Conservation (phyloP, 2,797 vertebrate genomes). For the Cyprinodon diabolis region DNA sequence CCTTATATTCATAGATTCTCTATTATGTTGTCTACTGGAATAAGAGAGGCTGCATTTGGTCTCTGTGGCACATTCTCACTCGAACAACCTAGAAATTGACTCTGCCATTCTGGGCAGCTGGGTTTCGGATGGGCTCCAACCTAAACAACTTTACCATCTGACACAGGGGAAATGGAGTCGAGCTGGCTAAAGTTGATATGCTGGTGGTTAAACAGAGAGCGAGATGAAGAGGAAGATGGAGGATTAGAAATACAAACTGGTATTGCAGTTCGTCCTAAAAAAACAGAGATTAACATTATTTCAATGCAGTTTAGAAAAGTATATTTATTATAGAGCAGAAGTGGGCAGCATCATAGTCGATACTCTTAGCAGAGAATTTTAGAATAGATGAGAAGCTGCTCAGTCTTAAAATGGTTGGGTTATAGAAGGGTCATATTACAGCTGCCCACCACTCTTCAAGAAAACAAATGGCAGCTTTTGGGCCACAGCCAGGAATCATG, state of each 20-base stretch:
- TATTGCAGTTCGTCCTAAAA: slow-evolving; percentile 65
- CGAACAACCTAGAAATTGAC: slow-evolving; percentile 66
- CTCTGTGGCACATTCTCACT: slow-evolving; percentile 34
- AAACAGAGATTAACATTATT: slow-evolving; percentile 76
- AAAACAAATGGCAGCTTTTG: slow-evolving; percentile 35
- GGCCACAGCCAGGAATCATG: slow-evolving; percentile 33
- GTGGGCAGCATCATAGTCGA: slow-evolving; percentile 39
- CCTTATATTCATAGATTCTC: slow-evolving; percentile 12
- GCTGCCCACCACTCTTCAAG: slow-evolving; percentile 28
- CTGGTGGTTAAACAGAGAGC: slow-evolving; percentile 53
- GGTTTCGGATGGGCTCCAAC: slow-evolving; percentile 74
- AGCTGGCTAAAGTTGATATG: slow-evolving; percentile 76
- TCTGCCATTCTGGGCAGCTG: slow-evolving; percentile 67
- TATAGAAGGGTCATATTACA: slow-evolving; percentile 50
- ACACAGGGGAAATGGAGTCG: slow-evolving; percentile 63
- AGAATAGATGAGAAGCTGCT: slow-evolving; percentile 48
- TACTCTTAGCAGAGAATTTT: slow-evolving; percentile 48
- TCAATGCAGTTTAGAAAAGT: slow-evolving; percentile 65
- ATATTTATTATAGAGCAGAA: slow-evolving; percentile 65
- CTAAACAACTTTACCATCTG: slow-evolving; percentile 77
- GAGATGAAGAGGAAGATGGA: slow-evolving; percentile 27
- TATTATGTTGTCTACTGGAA: slow-evolving; percentile 47
- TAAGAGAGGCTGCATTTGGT: slow-evolving; percentile 30
- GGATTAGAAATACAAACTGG: slow-evolving; percentile 41
- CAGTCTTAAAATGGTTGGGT: slow-evolving; percentile 56